Conservation (phyloP, 1,140 invertebrate species). For the Maconellicoccus hirsutus region DNA sequence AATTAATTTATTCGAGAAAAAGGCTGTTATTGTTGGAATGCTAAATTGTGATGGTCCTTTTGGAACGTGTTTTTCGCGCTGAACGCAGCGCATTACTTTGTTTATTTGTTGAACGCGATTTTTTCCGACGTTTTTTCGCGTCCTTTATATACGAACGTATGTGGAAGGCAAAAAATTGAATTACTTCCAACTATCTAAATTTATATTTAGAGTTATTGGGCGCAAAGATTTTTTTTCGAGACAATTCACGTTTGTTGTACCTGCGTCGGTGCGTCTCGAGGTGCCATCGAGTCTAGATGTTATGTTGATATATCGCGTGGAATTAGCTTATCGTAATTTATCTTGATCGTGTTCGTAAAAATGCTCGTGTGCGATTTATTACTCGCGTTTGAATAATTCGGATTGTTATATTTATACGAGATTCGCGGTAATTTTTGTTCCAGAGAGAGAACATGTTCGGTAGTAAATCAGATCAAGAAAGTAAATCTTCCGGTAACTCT, state of each 20-base stretch:
- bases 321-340: too few species aligned
- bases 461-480: background rate
- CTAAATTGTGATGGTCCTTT: too few species aligned
- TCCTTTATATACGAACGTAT: background rate
- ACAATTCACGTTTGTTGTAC: background rate
- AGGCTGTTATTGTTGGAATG: too few species aligned
- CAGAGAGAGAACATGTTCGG: background rate
- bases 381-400: background rate
- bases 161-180: background rate
- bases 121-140: background rate
- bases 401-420: background rate
- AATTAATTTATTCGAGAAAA: too few species aligned
- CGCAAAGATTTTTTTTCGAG: background rate
- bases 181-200: background rate
- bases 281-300: too few species aligned
- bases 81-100: background rate
- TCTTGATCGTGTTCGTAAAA: too few species aligned
- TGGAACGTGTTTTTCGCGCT: too few species aligned
- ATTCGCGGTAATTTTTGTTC: background rate
- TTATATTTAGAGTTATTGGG: background rate
- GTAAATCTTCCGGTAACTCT: conserved; percentile 34
- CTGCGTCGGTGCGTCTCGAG: too few species aligned
- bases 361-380: too few species aligned
- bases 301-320: too few species aligned
- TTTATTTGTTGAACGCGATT: background rate